These are phyloP conservation scores for Euglossa dilemma DNA, from an alignment of 1,140 invertebrate genomes.

Conservation along the genomic window DNA sequence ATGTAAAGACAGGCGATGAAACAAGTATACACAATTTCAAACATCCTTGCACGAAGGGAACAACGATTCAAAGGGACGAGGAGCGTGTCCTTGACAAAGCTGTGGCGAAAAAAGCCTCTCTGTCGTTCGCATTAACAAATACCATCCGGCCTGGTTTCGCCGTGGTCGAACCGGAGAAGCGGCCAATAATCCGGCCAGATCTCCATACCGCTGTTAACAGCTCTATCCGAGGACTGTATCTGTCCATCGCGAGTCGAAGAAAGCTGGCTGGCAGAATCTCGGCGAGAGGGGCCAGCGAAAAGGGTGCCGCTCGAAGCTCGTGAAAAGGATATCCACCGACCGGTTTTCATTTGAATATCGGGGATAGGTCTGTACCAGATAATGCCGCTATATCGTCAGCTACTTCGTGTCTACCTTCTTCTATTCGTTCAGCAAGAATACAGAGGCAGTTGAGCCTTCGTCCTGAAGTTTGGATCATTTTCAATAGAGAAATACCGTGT, in stretches of 20 bases:
- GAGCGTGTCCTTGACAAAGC: not conserved
- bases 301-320: constrained; percentile 9
- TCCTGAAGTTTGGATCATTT: not conserved
- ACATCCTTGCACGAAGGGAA: not conserved
- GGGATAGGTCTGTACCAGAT: not conserved
- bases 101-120: not conserved
- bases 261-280: not conserved
- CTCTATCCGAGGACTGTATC: not conserved
- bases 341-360: constrained; percentile 54
- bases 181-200: constrained; percentile 41
- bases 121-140: constrained; percentile 14
- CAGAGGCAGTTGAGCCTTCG: not conserved
- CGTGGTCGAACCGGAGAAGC: not conserved
- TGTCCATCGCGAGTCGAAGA: constrained; percentile 15
- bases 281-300: not conserved
- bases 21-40: not conserved
- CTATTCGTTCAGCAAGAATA: not conserved
- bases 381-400: not conserved
- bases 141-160: constrained; percentile 16
- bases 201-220: constrained; percentile 19
- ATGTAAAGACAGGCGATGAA: not conserved
- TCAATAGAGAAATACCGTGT: no score
- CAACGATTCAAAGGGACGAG: not conserved
- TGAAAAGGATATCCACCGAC: constrained; percentile 31
- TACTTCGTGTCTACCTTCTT: not conserved